Evolutionary conservation across 53 echinoderm and acorn worm species (phyloP).

Genomic region (Mesocentrotus franciscanus): DNA sequence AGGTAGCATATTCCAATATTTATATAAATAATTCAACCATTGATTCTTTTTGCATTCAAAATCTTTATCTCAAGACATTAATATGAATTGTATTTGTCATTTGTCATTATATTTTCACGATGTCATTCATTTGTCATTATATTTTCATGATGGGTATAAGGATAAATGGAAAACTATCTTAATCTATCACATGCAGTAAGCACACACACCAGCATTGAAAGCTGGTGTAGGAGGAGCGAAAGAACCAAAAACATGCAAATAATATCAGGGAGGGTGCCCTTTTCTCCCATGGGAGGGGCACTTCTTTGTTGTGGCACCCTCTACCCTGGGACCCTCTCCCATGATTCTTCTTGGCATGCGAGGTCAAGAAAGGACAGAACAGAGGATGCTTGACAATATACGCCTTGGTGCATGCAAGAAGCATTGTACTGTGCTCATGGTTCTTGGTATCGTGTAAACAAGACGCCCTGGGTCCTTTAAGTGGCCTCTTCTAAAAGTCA

Average conservation of each 20-base stretch:
- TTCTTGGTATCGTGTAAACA: background rate
- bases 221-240: no score
- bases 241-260: background rate
- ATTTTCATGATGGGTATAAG: background rate
- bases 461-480: background rate
- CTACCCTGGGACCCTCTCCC: background rate
- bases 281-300: constrained; percentile 12
- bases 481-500: constrained; percentile 14
- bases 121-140: no score
- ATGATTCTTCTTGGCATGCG: background rate
- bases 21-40: background rate
- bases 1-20: no score
- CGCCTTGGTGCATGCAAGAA: background rate
- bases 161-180: background rate
- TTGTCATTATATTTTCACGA: no score
- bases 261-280: background rate
- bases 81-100: no score
- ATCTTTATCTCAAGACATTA: background rate
- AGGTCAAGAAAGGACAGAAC: background rate
- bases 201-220: no score
- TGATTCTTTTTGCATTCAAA: background rate
- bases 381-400: background rate
- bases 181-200: no score
- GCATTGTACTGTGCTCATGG: background rate
- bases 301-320: background rate